Evolutionary conservation across 2,888 invertebrate species (phyloP).

Genomic region (Athrips mouffetella): DNA sequence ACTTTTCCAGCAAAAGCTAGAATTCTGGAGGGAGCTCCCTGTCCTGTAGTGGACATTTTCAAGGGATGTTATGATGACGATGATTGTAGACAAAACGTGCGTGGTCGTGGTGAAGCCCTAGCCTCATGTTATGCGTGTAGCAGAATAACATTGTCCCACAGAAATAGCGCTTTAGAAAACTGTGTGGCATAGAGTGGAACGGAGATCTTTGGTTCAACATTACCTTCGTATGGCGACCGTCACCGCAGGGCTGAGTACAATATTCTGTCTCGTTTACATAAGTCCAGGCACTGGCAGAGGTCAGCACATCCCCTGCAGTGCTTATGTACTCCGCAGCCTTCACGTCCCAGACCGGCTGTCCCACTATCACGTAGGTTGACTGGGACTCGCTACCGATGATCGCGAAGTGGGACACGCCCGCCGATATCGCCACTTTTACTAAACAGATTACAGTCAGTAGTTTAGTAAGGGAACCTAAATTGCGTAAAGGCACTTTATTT

Average conservation of each 20-base stretch:
- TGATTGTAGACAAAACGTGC: too few species aligned
- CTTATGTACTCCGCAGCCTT: slow-evolving; percentile 66
- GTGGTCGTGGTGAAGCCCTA: too few species aligned
- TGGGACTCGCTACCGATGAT: slow-evolving; percentile 71
- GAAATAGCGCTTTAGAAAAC: too few species aligned
- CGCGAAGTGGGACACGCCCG: slow-evolving; percentile 78
- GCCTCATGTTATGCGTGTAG: too few species aligned
- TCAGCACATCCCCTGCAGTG: slow-evolving; percentile 80
- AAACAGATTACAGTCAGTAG: too few species aligned
- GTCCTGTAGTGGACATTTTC: too few species aligned
- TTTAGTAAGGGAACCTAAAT: too few species aligned
- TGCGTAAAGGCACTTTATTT: too few species aligned
- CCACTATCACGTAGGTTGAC: slow-evolving; percentile 79
- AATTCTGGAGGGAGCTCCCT: too few species aligned
- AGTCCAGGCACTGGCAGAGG: slow-evolving; percentile 78
- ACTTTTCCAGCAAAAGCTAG: too few species aligned
- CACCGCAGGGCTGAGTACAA: slow-evolving; percentile 70
- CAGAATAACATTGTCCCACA: too few species aligned
- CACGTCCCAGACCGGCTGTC: slow-evolving; percentile 80
- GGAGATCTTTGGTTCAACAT: background rate
- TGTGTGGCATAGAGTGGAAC: background rate
- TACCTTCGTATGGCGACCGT: slow-evolving; percentile 73
- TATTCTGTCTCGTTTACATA: slow-evolving; percentile 80
- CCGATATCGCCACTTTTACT: slow-evolving; percentile 82
- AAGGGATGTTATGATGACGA: too few species aligned